Evolutionary conservation across 2,113 vertebrate genomes (phyloP).

Genomic region (Urocitellus parryii): DNA sequence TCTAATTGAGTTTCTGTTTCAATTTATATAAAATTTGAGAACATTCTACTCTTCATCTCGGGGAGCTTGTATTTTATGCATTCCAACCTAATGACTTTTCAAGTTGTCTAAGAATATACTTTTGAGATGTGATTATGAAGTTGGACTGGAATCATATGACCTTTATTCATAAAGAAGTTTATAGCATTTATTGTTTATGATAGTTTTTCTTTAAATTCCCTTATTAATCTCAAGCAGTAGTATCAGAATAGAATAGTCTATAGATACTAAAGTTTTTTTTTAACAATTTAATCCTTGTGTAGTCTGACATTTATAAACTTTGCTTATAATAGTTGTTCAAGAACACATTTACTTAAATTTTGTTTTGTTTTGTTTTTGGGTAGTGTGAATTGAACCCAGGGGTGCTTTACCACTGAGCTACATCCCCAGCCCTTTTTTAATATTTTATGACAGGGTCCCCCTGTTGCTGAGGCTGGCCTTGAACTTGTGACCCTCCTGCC

Average conservation of each 20-base stretch:
- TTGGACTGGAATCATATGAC: not conserved
- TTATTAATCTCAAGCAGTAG: not conserved
- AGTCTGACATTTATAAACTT: not conserved
- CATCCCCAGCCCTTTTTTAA: not conserved
- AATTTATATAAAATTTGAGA: slow-evolving; percentile 5
- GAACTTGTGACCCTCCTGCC: no score
- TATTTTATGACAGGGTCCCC: no score
- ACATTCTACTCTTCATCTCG: not conserved
- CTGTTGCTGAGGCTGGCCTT: no score
- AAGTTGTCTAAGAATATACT: not conserved
- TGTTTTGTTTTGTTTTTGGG: not conserved
- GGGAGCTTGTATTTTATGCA: slow-evolving; percentile 1
- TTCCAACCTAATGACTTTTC: slow-evolving; percentile 28
- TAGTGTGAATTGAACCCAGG: no score
- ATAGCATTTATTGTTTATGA: not conserved
- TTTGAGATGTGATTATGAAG: not conserved
- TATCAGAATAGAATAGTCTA: not conserved
- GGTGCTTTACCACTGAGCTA: no score
- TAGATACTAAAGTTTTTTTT: not conserved
- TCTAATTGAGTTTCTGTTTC: not conserved
- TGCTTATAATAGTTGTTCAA: not conserved
- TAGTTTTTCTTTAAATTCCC: slow-evolving; percentile 30
- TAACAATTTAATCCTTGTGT: not conserved
- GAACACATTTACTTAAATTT: not conserved
- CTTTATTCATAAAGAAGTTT: not conserved